Conservation (phyloP, 2,797 vertebrate genomes). For the Mormyrus proboscirostris region DNA sequence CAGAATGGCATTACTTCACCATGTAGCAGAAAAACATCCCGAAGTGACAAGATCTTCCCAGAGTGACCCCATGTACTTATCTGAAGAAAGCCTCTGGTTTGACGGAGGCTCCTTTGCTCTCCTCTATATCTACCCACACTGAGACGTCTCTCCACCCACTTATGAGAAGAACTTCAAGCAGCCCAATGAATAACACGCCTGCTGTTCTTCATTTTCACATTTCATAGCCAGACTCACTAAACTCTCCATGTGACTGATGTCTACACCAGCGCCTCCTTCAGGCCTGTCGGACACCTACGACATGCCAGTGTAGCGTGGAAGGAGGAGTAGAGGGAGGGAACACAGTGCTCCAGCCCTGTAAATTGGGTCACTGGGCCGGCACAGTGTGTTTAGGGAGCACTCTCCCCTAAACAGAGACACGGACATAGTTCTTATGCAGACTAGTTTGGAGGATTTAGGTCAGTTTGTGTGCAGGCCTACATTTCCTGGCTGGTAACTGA, state of each 20-base stretch:
- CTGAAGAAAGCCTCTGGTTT: background rate
- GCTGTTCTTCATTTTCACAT: background rate
- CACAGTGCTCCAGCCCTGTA: background rate
- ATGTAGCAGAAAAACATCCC: background rate
- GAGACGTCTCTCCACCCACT: background rate
- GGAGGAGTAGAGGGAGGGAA: background rate
- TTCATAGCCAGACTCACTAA: background rate
- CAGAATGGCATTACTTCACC: background rate
- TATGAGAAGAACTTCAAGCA: background rate
- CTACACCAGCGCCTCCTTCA: background rate
- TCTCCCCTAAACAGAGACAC: background rate
- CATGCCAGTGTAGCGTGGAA: background rate
- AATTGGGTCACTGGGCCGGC: background rate
- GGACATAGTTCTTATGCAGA: background rate
- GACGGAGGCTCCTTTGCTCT: background rate
- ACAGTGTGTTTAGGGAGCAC: background rate
- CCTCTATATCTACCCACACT: background rate
- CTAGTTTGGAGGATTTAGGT: background rate
- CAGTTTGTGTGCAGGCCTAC: background rate
- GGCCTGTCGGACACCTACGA: background rate
- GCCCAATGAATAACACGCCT: background rate
- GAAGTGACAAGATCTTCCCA: background rate
- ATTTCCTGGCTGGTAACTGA: background rate
- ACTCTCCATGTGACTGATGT: background rate
- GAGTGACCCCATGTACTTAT: background rate